phyloP scores from a whole-genome alignment of 1,140 invertebrate species.

The Ceratina japonica region DNA sequence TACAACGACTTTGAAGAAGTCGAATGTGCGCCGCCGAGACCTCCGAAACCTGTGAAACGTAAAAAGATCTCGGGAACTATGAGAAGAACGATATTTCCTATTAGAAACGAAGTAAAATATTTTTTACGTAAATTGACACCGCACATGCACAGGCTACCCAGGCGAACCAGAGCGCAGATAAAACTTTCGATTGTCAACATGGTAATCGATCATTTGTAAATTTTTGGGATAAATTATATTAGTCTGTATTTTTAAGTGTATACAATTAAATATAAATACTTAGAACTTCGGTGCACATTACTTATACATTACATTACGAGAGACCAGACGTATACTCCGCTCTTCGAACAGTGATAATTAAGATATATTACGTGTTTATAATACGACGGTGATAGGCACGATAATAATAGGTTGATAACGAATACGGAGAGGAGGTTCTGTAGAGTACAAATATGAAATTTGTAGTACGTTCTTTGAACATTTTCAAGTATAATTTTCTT shows the following conservation, averaged over 20 bases:
- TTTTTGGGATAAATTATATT: conserved; percentile 16
- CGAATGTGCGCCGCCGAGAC: conserved; percentile 21
- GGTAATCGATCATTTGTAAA: conserved; percentile 75
- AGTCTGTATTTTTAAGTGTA: conserved; percentile 38
- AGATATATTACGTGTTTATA: conserved; percentile 52
- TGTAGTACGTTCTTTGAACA: conserved; percentile 8
- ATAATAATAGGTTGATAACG: conserved; percentile 39
- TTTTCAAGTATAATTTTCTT: conserved; percentile 40
- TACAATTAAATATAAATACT: conserved; percentile 19
- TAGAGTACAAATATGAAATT: conserved; percentile 52
- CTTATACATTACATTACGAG: conserved; percentile 27
- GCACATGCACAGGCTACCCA: conserved; percentile 72
- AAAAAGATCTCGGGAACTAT: conserved; percentile 54
- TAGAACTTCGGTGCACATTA: conserved; percentile 4
- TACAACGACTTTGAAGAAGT: conserved; percentile 47
- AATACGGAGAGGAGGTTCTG: conserved; percentile 39
- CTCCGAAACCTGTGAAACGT: conserved; percentile 21
- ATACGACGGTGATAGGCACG: conserved; percentile 33
- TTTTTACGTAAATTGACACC: conserved; percentile 75
- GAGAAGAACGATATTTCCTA: conserved; percentile 74
- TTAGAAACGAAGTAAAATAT: conserved; percentile 68
- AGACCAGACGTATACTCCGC: conserved; percentile 7
- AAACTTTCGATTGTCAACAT: conserved; percentile 77
- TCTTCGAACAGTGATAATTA: conserved; percentile 18
- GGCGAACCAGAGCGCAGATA: conserved; percentile 71